A percentile compares a stretch with the other conserved stretches of the same genome.
Evolutionary conservation across 2,113 vertebrate genomes (phyloP).

Genomic region (Anhinga anhinga): DNA sequence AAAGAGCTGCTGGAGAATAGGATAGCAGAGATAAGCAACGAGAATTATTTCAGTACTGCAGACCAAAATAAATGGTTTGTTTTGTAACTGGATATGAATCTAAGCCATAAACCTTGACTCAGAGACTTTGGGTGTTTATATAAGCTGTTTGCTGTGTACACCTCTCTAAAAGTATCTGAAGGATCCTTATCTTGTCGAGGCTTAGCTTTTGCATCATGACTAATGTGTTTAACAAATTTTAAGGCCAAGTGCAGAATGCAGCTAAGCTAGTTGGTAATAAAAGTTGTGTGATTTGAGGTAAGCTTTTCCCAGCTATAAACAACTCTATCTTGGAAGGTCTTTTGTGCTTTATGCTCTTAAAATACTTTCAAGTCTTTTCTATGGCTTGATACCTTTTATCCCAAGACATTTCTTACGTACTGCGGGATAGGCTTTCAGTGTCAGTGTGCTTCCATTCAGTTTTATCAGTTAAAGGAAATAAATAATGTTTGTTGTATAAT

Average conservation of each 20-base stretch:
- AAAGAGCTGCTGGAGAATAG: neutral
- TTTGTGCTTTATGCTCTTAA: neutral
- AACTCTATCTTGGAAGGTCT: neutral
- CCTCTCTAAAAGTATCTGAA: neutral
- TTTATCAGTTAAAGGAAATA: conserved; percentile 28
- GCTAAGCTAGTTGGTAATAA: neutral
- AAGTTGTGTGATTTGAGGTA: neutral
- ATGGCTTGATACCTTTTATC: neutral
- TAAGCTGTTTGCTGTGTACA: neutral
- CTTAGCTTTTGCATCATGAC: neutral
- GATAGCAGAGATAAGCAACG: neutral
- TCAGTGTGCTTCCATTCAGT: neutral
- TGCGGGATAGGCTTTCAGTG: neutral
- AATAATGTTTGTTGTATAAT: neutral
- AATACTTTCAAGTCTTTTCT: neutral
- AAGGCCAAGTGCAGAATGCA: neutral
- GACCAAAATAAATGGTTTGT: neutral
- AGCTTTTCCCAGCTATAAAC: neutral
- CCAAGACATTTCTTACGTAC: accelerated
- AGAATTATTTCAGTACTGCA: neutral
- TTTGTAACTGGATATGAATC: neutral
- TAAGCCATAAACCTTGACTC: neutral
- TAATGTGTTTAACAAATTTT: neutral
- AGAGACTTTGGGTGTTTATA: neutral
- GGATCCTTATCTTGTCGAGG: neutral